These are phyloP conservation scores for Telmatherina bonti DNA, from an alignment of 2,797 vertebrate genomes.

Conservation along the genomic window DNA sequence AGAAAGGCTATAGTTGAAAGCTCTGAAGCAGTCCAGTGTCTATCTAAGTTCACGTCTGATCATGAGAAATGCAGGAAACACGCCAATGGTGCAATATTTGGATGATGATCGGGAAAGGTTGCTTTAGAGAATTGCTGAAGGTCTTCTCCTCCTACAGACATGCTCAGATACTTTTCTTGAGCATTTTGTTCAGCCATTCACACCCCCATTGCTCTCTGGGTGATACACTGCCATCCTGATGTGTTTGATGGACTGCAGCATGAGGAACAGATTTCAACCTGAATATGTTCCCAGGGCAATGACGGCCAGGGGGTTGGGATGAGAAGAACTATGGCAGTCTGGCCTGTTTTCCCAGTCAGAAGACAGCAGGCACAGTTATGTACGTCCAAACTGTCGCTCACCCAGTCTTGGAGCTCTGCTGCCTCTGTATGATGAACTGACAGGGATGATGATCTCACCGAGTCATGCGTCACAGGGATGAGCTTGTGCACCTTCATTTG, in stretches of 20 bases:
- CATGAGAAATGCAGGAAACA: slow-evolving; percentile 2
- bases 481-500: background rate
- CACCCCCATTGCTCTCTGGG: too few relatives aligned
- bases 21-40: background rate
- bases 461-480: too few relatives aligned
- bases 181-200: too few relatives aligned
- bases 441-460: background rate
- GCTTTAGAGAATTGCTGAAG: too few relatives aligned
- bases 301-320: too few relatives aligned
- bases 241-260: background rate
- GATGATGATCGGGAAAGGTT: too few relatives aligned
- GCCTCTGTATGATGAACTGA: background rate
- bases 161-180: too few relatives aligned
- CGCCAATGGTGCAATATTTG: background rate
- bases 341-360: too few relatives aligned
- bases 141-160: background rate
- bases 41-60: background rate
- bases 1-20: too few relatives aligned
- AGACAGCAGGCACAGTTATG: too few relatives aligned
- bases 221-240: background rate
- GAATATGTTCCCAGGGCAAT: background rate
- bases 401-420: background rate
- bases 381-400: background rate
- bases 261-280: slow-evolving; percentile 7
- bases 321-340: background rate